A percentile compares a stretch with the other conserved stretches of the same genome.
phyloP scores from a whole-genome alignment of 1,140 invertebrate genomes.

The Agrilus planipennis region DNA sequence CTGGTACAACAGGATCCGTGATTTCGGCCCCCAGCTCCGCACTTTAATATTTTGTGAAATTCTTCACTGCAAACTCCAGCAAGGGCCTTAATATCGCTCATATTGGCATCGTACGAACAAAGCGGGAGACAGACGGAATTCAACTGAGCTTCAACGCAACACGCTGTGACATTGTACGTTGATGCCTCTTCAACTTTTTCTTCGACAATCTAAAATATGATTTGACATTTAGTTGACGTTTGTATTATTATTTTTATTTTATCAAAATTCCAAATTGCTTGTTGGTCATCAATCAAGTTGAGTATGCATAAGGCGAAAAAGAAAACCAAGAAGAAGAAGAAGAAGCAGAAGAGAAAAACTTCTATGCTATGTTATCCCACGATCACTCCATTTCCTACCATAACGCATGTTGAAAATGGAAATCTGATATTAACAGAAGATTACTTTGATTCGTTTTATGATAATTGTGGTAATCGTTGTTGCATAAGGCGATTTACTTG shows the following conservation, averaged over 20 bases:
- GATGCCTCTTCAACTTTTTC: conserved; percentile 40
- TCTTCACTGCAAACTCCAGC: conserved; percentile 50
- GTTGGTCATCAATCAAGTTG: no score
- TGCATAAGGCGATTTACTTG: conserved; percentile 39
- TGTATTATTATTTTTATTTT: no score
- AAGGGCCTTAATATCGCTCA: conserved; percentile 58
- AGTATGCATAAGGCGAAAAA: no score
- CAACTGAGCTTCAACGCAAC: conserved; percentile 58
- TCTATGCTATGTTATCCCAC: no score
- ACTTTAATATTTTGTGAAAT: conserved; percentile 54
- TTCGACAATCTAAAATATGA: conserved; percentile 41
- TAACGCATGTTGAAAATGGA: conserved; percentile 6
- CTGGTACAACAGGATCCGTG: conserved; percentile 60
- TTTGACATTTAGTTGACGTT: no score
- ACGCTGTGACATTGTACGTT: conserved; percentile 63
- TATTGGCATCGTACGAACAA: conserved; percentile 69
- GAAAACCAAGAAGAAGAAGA: no score
- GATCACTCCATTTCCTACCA: no score
- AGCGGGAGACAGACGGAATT: conserved; percentile 62
- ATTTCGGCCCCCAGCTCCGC: conserved; percentile 61
- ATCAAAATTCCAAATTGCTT: no score
- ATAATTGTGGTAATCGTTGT: conserved; percentile 9
- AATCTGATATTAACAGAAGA: conserved; percentile 18
- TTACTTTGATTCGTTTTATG: conserved; percentile 16
- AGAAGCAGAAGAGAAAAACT: no score